A percentile compares a stretch with the other conserved stretches of the same genome.
Conservation (phyloP, 2,797 vertebrate species). For the Argyrosomus regius region DNA sequence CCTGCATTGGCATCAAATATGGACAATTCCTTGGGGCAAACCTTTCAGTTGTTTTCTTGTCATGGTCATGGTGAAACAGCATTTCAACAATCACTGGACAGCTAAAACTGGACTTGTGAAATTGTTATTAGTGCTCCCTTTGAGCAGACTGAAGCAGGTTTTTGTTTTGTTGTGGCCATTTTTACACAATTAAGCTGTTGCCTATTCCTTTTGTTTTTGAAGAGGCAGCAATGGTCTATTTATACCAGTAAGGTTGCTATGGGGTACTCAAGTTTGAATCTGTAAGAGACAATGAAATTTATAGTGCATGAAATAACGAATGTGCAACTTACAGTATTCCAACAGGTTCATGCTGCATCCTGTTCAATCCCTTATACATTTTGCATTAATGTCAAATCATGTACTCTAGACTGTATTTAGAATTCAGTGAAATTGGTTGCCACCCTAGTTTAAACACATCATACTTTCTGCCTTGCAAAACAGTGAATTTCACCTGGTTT, state of each 20-base stretch:
- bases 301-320: background rate
- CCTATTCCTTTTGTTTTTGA: background rate
- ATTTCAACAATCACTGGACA: background rate
- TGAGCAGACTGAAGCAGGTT: background rate
- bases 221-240: too few species aligned
- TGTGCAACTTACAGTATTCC: background rate
- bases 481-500: background rate
- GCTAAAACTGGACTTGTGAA: background rate
- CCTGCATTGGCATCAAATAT: background rate
- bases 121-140: background rate
- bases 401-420: background rate
- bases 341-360: background rate
- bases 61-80: background rate
- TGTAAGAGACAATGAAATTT: background rate
- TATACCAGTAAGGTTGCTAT: background rate
- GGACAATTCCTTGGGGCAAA: background rate
- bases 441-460: background rate
- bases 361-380: constrained; percentile 1
- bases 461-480: background rate
- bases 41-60: background rate
- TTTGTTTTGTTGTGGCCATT: background rate
- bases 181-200: background rate
- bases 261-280: background rate
- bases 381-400: background rate
- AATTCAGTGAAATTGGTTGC: background rate